These are phyloP conservation scores for Grammomys dolichurus DNA, from an alignment of 2,113 vertebrate species.

Conservation along the genomic window DNA sequence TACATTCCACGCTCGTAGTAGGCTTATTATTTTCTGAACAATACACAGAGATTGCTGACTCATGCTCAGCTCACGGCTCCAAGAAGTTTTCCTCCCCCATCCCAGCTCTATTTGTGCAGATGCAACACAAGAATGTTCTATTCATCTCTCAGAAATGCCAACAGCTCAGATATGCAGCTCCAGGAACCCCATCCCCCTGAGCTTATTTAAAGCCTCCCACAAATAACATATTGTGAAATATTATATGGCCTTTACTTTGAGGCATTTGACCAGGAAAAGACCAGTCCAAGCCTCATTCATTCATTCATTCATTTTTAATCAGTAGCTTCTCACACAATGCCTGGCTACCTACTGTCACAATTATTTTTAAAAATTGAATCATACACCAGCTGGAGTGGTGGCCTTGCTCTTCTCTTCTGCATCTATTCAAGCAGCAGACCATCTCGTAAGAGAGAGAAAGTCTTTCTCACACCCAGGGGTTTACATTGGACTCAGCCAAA, in stretches of 20 bases:
- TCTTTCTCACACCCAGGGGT: not conserved
- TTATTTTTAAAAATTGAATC: not conserved
- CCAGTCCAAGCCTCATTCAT: not conserved
- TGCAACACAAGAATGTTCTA: slow-evolving; percentile 69
- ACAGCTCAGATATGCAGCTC: slow-evolving; percentile 55
- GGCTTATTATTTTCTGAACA: slow-evolving; percentile 69
- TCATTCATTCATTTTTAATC: not conserved
- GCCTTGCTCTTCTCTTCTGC: not conserved
- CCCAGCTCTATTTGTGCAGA: slow-evolving; percentile 43
- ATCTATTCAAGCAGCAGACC: not conserved
- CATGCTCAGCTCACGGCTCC: slow-evolving; percentile 64
- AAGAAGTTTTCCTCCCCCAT: not conserved
- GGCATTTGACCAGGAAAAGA: slow-evolving; percentile 35
- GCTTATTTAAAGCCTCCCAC: slow-evolving; percentile 72
- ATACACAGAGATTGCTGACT: slow-evolving; percentile 79
- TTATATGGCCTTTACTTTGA: slow-evolving; percentile 36
- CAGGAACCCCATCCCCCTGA: not conserved
- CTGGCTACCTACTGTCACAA: not conserved
- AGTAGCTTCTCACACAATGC: not conserved
- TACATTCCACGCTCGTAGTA: slow-evolving; percentile 45
- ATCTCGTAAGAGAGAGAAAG: not conserved
- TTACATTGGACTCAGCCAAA: not conserved
- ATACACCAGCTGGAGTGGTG: not conserved
- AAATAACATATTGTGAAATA: slow-evolving; percentile 70
- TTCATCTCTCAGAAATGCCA: slow-evolving; percentile 75